Evolutionary conservation across 2,113 vertebrate genomes (phyloP).

Genomic region (Malurus elegans): DNA sequence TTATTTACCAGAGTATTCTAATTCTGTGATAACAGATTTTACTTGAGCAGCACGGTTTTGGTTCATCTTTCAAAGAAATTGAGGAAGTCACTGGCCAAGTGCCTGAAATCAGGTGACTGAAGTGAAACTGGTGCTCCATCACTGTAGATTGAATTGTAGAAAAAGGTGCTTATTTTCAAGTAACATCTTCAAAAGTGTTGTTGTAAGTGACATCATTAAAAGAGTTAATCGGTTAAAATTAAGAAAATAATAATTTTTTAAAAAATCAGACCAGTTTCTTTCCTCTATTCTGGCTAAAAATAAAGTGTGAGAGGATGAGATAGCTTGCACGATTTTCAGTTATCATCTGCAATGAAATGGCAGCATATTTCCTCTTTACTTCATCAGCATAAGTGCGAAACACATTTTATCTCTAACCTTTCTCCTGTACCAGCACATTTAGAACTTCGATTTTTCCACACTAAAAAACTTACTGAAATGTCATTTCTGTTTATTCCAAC

Average conservation of each 20-base stretch:
- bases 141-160: not conserved
- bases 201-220: not conserved
- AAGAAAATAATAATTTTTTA: not conserved
- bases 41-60: not conserved
- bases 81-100: not conserved
- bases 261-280: not conserved
- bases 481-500: not conserved
- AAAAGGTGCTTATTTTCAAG: not conserved
- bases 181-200: not conserved
- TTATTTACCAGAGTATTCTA: accelerated
- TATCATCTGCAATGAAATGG: not conserved
- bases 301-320: not conserved
- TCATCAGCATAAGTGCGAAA: not conserved
- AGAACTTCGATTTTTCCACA: not conserved
- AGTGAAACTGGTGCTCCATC: not conserved
- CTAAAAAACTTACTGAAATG: not conserved
- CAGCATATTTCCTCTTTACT: not conserved
- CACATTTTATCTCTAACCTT: not conserved
- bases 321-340: not conserved
- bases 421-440: not conserved
- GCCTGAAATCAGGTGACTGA: not conserved
- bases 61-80: not conserved
- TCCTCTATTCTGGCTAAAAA: not conserved
- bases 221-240: not conserved
- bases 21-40: accelerated